Evolutionary conservation across 2,888 invertebrate species (phyloP), one percentile per base, ranked within the genome.

Genomic region (Drosophila niveifrons): DNA sequence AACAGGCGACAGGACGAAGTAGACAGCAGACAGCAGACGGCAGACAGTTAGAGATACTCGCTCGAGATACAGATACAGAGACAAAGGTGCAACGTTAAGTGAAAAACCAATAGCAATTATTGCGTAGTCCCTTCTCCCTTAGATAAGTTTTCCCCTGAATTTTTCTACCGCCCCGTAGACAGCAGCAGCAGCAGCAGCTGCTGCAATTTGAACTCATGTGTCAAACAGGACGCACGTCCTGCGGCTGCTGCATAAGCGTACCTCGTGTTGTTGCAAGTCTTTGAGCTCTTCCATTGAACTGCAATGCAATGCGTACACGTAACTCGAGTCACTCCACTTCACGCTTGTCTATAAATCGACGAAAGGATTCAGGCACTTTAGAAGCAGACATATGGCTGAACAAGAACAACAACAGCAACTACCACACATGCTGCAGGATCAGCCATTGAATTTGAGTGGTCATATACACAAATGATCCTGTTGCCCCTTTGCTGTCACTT

Each of bases 351-450:
- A 62, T 69, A 43, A 63, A 67, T 66, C 67, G 67, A 70, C 61
- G 63, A 83, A 83, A 83, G 83, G 83, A 83, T 83, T 87, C 72
- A 63, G 44, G 50, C 68, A 82, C 79, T 84, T 73, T 79, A 66
- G 56, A 28, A n/a, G 7, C 65, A 52, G 34, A 50, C 66, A 65
- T 36, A 67, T 63, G 63, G 39, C 48, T 31, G 15, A 52, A 31
- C 23, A 23, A 23, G 4, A 23, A 23, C 6, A 23, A 23, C 17
- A 52, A 31, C 34, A 23, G 6, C 6, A 23, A 23, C 17, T 47
- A 31, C 34, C 47, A 70, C 82, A 82, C 65, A 77, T 82, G 82
- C 62, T 62, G 41, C 64, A 70, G 67, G 64, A 73, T 73, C 66
- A 64, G 29, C 34, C 31, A 17, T 44, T 48, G 48, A 55, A 48